These are phyloP conservation scores for Ceratina japonica DNA, from an alignment of 1,140 invertebrate species.

Conservation along the genomic window DNA sequence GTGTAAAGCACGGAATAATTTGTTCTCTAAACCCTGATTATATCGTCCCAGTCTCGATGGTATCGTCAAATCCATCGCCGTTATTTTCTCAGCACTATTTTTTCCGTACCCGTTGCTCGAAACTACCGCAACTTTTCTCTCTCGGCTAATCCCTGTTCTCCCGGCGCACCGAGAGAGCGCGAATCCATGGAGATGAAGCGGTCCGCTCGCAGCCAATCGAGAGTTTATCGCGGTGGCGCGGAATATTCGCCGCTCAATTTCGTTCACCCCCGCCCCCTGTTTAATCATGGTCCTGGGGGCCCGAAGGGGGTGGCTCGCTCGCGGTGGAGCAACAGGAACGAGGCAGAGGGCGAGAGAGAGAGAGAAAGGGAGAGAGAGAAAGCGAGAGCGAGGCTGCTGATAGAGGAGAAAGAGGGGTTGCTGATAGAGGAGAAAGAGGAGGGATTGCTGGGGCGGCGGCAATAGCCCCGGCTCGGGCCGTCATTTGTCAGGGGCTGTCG, in stretches of 20 bases:
- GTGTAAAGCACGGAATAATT: too few species aligned
- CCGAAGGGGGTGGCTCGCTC: conserved; percentile 66
- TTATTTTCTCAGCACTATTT: too few species aligned
- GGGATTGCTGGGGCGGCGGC: conserved; percentile 63
- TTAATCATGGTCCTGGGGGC: conserved; percentile 74
- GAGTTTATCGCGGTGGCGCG: conserved; percentile 58
- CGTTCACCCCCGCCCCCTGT: conserved; percentile 74
- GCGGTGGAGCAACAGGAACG: conserved; percentile 54
- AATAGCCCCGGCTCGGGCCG: conserved; percentile 73
- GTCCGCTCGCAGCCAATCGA: conserved; percentile 53
- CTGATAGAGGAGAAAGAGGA: conserved; percentile 52
- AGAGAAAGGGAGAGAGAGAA: too few species aligned
- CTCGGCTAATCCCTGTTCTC: background rate
- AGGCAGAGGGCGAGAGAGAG: conserved; percentile 26
- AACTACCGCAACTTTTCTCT: background rate
- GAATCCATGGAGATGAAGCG: background rate
- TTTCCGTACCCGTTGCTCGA: too few species aligned
- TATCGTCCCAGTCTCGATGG: too few species aligned
- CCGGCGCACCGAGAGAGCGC: background rate
- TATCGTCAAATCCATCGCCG: too few species aligned
- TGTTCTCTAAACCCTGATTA: too few species aligned
- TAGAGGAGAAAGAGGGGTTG: conserved; percentile 15
- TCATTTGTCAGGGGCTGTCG: conserved; percentile 80
- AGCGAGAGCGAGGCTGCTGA: too few species aligned
- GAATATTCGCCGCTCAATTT: conserved; percentile 74